A percentile compares a stretch with the other conserved stretches of the same genome.
phyloP scores from a whole-genome alignment of 2,113 vertebrate genomes.

The Aramus guarauna region DNA sequence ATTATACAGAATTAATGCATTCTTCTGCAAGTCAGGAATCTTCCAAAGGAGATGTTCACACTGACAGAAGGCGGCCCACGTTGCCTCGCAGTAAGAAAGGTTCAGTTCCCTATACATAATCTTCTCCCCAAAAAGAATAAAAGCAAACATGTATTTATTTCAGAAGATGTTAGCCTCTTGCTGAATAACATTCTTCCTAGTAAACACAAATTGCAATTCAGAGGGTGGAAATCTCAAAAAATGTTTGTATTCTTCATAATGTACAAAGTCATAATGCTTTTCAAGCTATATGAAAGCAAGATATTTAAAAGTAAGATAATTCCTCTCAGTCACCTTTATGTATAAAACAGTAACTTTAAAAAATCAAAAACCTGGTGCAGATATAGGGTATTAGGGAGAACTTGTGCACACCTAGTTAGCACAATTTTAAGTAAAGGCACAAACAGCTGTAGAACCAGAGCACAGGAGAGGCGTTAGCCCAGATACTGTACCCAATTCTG shows the following conservation, averaged over 20 bases:
- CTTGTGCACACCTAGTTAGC: background rate
- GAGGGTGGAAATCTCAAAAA: background rate
- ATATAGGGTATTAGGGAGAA: background rate
- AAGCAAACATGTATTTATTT: background rate
- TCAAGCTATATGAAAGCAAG: background rate
- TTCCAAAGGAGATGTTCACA: constrained; percentile 63
- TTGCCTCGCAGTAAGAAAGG: constrained; percentile 76
- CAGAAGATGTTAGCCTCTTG: background rate
- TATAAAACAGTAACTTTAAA: background rate
- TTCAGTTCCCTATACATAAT: constrained; percentile 70
- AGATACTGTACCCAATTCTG: background rate
- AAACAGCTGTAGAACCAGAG: background rate
- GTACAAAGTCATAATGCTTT: background rate
- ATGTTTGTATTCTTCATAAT: background rate
- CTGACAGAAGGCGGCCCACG: constrained; percentile 63
- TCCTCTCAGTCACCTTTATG: background rate
- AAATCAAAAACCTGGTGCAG: background rate
- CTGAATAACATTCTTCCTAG: background rate
- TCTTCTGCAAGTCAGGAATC: constrained; percentile 72
- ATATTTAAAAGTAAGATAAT: background rate
- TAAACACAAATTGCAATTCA: background rate
- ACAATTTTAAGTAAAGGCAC: background rate
- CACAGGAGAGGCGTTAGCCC: background rate
- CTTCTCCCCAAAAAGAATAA: constrained; percentile 60
- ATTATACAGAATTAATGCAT: constrained; percentile 75